Conservation (phyloP, 2,113 vertebrate genomes). For the Pycnonotus jocosus region DNA sequence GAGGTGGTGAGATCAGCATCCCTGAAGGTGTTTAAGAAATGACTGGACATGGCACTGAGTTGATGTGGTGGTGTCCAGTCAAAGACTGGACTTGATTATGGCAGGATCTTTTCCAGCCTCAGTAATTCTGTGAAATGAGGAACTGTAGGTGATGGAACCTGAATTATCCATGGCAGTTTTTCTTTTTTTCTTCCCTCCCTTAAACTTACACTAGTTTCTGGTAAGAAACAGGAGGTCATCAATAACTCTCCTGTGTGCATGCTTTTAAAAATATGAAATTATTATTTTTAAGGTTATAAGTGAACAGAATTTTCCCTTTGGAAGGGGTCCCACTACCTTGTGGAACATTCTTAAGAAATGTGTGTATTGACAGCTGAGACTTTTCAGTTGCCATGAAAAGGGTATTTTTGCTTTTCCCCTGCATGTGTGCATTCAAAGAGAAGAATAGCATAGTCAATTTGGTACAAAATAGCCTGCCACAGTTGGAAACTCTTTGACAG, state of each 20-base stretch:
- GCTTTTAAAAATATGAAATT: background rate
- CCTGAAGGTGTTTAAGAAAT: background rate
- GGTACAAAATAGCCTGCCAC: background rate
- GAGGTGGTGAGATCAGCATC: background rate
- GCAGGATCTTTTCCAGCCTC: background rate
- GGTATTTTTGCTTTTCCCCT: background rate
- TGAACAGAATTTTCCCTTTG: background rate
- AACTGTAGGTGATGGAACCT: background rate
- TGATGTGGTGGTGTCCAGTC: background rate
- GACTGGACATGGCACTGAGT: background rate
- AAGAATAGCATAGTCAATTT: background rate
- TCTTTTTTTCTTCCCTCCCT: background rate
- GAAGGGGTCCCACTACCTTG: background rate
- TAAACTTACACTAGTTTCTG: background rate
- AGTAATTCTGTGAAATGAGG: background rate
- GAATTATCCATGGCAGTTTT: background rate
- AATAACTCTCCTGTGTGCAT: background rate
- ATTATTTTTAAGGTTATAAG: background rate
- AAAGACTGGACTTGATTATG: rapidly evolving
- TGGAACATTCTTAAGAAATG: background rate
- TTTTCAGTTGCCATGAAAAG: background rate
- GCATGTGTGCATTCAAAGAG: background rate
- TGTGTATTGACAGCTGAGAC: background rate
- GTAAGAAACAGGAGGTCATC: background rate
- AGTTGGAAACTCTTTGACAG: background rate